Evolutionary conservation across 2,888 invertebrate genomes (phyloP), one percentile per base, ranked within the genome.

Genomic region (Aporophyla nigra): DNA sequence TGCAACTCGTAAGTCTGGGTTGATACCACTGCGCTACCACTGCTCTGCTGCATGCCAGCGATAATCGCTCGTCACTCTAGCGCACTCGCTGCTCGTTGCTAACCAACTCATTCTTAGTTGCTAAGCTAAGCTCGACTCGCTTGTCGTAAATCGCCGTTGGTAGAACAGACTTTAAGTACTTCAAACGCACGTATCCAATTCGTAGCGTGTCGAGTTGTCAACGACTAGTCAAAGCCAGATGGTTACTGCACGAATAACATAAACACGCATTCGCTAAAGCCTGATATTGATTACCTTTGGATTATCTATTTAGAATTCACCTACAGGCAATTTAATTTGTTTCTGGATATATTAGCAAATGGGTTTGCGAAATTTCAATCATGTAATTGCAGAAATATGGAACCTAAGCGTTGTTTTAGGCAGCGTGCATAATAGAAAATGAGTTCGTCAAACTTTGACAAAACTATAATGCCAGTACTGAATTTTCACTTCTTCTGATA

Each of bases 251-350:
- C 66, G 49, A 81, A 53, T 46, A 72, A 21, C 40, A 51, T 66
- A 56, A 56, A 74, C 66, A 74, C 19, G 40, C 40, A 43, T 33
- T 61, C 27, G n/a, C 61, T 51, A 61, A 74, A 16, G 19, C 46
- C 33, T 56, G 54, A 53, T 67, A 75, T 75, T 82, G 78, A 78
- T 78, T 67, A 68, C 56, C 56, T 68, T 63, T 58, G 77, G 72
- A 87, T 82, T 85, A 87, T 78, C 80, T 76, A 79, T 86, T 75
- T 67, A 70, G 40, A 80, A 63, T 77, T 70, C 2, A 6, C 80
- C 77, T 56, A 10, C 80, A 21, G 7, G 46, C 62, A 75, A 63
- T 75, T 67, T 53, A 75, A 82, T 82, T 78, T 76, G 62, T 56
- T 80, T 75, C 54, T 43, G n/a, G 24, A 19, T 51, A 67, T 46